Evolutionary conservation across 1,140 invertebrate genomes (phyloP).

Genomic region (Coelopa frigida): DNA sequence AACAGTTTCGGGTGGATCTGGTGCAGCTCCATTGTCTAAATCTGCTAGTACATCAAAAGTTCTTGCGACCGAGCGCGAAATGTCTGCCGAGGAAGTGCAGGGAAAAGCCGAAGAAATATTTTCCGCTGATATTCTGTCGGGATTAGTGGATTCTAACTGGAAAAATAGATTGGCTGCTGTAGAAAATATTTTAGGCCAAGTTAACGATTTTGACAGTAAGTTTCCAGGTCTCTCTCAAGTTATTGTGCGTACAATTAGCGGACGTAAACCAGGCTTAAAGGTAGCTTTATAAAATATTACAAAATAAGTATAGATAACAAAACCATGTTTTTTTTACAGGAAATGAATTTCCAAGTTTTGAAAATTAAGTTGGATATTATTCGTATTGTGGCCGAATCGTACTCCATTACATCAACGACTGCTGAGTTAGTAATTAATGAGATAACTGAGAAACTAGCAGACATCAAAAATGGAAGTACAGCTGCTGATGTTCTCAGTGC

Average conservation of each 20-base stretch:
- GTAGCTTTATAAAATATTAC: conserved; percentile 1
- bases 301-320: neutral
- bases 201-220: conserved; percentile 55
- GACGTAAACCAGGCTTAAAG: conserved; percentile 81
- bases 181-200: conserved; percentile 60
- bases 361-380: conserved; percentile 75
- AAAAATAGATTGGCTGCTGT: conserved; percentile 73
- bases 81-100: conserved; percentile 62
- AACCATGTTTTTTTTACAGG: no score
- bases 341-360: conserved; percentile 90
- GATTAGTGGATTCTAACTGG: conserved; percentile 75
- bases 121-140: conserved; percentile 55
- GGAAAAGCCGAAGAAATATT: conserved; percentile 60
- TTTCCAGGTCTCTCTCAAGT: conserved; percentile 64
- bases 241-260: conserved; percentile 64
- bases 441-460: conserved; percentile 77
- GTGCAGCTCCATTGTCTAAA: conserved; percentile 26
- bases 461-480: conserved; percentile 66
- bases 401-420: conserved; percentile 62
- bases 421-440: conserved; percentile 70
- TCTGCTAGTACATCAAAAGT: conserved; percentile 37
- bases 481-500: conserved; percentile 66
- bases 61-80: conserved; percentile 48
- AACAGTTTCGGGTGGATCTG: neutral
- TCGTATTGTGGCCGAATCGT: conserved; percentile 68